phyloP scores from a whole-genome alignment of 2,888 invertebrate genomes.

The Allacma fusca region DNA sequence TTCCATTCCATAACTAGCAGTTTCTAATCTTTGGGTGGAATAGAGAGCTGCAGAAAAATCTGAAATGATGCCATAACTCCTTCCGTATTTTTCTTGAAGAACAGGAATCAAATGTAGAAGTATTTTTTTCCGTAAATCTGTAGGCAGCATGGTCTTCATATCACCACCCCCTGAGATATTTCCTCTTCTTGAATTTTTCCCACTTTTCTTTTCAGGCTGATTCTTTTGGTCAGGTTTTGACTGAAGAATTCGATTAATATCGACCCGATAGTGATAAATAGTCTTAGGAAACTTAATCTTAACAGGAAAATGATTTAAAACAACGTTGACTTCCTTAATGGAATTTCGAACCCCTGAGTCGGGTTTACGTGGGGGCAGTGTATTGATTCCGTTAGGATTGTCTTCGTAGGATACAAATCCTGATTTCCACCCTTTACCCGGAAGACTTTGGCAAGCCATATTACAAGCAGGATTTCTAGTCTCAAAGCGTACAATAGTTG shows the following conservation, averaged over 20 bases:
- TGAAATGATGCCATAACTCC: slow-evolving; percentile 35
- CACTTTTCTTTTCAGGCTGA: neutral
- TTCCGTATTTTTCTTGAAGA: slow-evolving; percentile 23
- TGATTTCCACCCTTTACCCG: neutral
- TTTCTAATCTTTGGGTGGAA: slow-evolving; percentile 33
- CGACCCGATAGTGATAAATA: slow-evolving; percentile 33
- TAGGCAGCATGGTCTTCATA: slow-evolving; percentile 26
- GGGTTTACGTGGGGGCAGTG: slow-evolving; percentile 5
- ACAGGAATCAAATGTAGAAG: slow-evolving; percentile 7
- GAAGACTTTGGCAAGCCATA: too few species aligned
- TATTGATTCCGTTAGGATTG: slow-evolving; percentile 5
- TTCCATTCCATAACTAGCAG: neutral
- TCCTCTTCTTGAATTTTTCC: too few species aligned
- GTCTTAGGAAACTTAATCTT: slow-evolving; percentile 35
- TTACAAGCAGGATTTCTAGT: neutral
- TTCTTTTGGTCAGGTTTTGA: neutral
- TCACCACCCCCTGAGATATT: too few species aligned
- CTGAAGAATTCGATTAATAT: slow-evolving; percentile 18
- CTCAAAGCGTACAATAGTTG: neutral
- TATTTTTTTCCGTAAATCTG: slow-evolving; percentile 23
- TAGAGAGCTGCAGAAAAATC: slow-evolving; percentile 44
- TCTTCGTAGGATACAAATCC: slow-evolving; percentile 3
- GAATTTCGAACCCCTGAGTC: neutral
- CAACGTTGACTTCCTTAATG: neutral
- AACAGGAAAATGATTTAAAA: slow-evolving; percentile 36